Evolutionary conservation across 2,113 vertebrate genomes (phyloP).

Genomic region (Caranx ignobilis): DNA sequence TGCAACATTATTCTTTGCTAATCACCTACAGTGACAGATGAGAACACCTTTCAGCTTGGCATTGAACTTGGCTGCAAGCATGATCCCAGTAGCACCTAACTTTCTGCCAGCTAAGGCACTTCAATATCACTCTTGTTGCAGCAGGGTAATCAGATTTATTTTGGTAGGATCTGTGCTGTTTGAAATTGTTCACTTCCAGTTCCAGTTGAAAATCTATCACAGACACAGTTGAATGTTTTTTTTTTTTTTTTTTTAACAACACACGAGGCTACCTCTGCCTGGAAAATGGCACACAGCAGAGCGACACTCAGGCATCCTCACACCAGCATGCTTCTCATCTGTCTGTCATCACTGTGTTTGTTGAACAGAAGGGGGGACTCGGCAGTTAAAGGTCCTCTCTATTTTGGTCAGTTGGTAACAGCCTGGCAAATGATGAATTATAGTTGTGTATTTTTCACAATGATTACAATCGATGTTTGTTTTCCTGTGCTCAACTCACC

Average conservation of each 20-base stretch:
- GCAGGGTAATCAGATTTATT: neutral
- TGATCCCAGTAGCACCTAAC: neutral
- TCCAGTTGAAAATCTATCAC: neutral
- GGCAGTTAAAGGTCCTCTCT: constrained; percentile 64
- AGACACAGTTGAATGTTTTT: neutral
- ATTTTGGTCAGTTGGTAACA: constrained; percentile 63
- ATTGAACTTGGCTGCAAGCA: neutral
- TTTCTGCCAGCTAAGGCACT: neutral
- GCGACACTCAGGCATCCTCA: constrained; percentile 48
- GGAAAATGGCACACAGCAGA: constrained; percentile 25
- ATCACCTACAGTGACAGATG: constrained; percentile 18
- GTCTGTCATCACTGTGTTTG: constrained; percentile 67
- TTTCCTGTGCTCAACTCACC: neutral
- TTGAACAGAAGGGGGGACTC: constrained; percentile 42
- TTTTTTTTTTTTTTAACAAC: too few species aligned
- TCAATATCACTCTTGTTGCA: neutral
- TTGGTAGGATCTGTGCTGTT: neutral
- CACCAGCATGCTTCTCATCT: constrained; percentile 48
- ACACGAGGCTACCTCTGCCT: constrained; percentile 1
- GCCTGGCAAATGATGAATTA: constrained; percentile 25
- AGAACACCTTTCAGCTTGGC: neutral
- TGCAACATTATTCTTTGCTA: constrained; percentile 12
- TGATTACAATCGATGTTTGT: constrained; percentile 5
- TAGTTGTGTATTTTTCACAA: constrained; percentile 34
- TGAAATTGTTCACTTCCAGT: neutral